Conservation (phyloP, 23 tunicate genomes). For the Halocynthia roretzi region DNA sequence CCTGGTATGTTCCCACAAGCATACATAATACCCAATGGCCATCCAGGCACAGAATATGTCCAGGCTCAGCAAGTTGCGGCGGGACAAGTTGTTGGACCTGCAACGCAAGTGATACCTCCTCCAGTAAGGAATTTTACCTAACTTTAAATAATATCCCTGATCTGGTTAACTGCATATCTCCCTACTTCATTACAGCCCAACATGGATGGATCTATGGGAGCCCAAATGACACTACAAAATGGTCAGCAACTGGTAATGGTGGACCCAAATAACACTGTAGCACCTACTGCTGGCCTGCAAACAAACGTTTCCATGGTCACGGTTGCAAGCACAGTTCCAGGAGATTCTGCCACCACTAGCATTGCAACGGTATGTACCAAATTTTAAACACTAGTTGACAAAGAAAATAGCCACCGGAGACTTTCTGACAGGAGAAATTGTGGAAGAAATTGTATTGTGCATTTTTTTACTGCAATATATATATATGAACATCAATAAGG, state of each 20-base stretch:
- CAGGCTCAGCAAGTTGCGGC: constrained; percentile 49
- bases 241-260: constrained; percentile 73
- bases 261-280: constrained; percentile 60
- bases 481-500: too few relatives aligned
- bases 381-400: constrained; percentile 4
- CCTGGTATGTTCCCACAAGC: constrained; percentile 93
- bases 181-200: constrained; percentile 8
- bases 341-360: not conserved
- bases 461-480: too few relatives aligned
- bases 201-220: constrained; percentile 21
- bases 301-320: constrained; percentile 5
- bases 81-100: constrained; percentile 19
- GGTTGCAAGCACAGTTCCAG: not conserved
- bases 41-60: constrained; percentile 41
- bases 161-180: too few relatives aligned
- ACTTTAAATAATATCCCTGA: too few relatives aligned
- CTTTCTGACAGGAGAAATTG: too few relatives aligned
- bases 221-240: constrained; percentile 13
- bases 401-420: too few relatives aligned
- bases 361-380: not conserved
- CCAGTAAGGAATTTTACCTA: not conserved
- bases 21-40: constrained; percentile 75
- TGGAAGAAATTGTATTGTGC: too few relatives aligned
- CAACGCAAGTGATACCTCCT: constrained; percentile 33
- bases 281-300: constrained; percentile 39